Evolutionary conservation across 1,140 invertebrate species (phyloP), one percentile per base, ranked within the genome.

Genomic region (Drosophila arizonae): DNA sequence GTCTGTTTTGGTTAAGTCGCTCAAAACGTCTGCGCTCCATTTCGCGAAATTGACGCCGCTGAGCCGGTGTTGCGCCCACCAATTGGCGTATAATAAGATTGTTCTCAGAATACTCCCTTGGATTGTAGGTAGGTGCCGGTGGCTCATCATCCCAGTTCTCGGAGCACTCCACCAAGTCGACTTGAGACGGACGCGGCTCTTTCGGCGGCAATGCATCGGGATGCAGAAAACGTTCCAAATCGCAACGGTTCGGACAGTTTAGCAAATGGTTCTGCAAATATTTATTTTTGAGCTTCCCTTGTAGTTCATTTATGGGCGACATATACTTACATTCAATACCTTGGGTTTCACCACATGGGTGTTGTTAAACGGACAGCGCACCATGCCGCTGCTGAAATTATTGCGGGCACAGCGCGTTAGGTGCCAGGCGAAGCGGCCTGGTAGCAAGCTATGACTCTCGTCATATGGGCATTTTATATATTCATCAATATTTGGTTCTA

Each of bases 91-190:
- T 48, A 2, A 50, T 3, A 0, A 24, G 15, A 8, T 62, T 36
- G 0, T 36, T 24, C 6, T 30, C 41, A 4, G 17, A 50, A 9
- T 62, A 36, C 11, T 9, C 15, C 1, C 8, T 21, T 4, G 64
- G 64, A 26, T 57, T 8, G 10, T 67, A 67, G 4, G 30, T 28
- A 6, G 4, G 11, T 0, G 4, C 5, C 0, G 30, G 43, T 1
- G 54, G 21, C 5, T 67, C 64, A 1, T 48, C 54, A 39, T 67
- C 43, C 64, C 64, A 67, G 33, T 58, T 30, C 6, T 57, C 64
- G 2, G 6, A 0, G 33, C 36, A 64, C 11, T 65, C 15, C 1
- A 56, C 43, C 10, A 58, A 24, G 5, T 28, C 6, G 8, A 26
- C 10, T 1, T 21, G 0, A 0, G 33, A 36, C 1, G 11, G 3